Conservation (phyloP, 2,113 vertebrate species). For the Sphyrna mokarran region DNA sequence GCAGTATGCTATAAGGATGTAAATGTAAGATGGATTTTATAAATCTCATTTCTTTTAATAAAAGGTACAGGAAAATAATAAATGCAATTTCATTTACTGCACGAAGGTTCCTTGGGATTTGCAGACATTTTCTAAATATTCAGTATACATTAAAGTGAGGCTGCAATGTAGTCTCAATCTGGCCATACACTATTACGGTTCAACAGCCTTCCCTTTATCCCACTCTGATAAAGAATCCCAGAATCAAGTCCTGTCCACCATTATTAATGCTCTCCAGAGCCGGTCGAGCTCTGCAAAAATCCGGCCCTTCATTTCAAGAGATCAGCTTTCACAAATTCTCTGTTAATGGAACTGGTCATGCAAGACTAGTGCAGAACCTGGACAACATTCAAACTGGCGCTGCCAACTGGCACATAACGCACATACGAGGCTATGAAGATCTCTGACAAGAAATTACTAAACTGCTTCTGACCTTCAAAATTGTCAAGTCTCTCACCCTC, state of each 20-base stretch:
- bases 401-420: neutral
- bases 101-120: neutral
- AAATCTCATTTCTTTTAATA: neutral
- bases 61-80: neutral
- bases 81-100: neutral
- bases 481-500: neutral
- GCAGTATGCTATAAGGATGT: neutral
- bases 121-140: neutral
- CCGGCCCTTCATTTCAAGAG: too few relatives aligned
- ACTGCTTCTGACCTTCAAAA: neutral
- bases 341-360: neutral
- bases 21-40: neutral
- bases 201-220: too few relatives aligned
- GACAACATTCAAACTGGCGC: neutral
- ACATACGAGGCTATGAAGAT: neutral
- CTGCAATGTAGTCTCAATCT: neutral
- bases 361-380: neutral
- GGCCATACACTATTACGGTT: neutral
- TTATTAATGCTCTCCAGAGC: too few relatives aligned
- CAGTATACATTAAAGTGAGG: neutral
- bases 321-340: neutral
- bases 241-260: too few relatives aligned
- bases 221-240: too few relatives aligned
- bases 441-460: neutral
- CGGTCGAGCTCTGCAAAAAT: too few relatives aligned